These are phyloP conservation scores for Stenopsyche tienmushanensis DNA, from an alignment of 1,140 invertebrate species.

Conservation along the genomic window DNA sequence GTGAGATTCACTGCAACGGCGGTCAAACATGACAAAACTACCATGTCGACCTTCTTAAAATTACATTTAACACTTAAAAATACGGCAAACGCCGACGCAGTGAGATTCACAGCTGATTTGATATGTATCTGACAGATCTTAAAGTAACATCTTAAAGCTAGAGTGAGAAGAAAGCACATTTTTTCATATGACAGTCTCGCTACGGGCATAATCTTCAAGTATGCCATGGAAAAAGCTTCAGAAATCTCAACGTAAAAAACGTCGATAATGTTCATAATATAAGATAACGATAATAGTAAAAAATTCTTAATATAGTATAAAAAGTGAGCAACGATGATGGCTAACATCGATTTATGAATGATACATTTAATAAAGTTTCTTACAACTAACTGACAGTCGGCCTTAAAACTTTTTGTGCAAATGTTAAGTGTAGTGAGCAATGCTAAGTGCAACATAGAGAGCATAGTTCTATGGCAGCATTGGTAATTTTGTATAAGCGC, in stretches of 20 bases:
- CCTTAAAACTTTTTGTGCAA: constrained; percentile 2
- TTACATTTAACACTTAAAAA: constrained; percentile 35
- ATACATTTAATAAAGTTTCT: constrained; percentile 15
- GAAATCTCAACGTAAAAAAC: constrained; percentile 12
- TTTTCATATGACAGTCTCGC: constrained; percentile 31
- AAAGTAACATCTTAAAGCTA: constrained; percentile 29
- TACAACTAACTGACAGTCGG: constrained; percentile 18
- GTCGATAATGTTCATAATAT: constrained; percentile 3
- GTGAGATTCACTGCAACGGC: neutral
- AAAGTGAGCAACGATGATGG: constrained; percentile 39
- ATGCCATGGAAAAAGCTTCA: constrained; percentile 4
- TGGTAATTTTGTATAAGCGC: neutral
- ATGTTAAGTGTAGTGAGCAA: neutral
- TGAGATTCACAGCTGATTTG: constrained; percentile 38
- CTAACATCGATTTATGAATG: constrained; percentile 37
- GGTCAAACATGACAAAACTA: constrained; percentile 1
- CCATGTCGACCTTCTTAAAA: constrained; percentile 17
- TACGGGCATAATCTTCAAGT: constrained; percentile 2
- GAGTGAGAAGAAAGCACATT: constrained; percentile 34
- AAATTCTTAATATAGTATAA: constrained; percentile 27
- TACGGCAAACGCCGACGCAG: neutral
- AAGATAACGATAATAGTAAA: constrained; percentile 11
- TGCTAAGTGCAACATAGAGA: neutral
- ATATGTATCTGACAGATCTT: constrained; percentile 32
- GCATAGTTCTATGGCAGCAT: neutral